Conservation (phyloP, 2,888 invertebrate genomes). For the Acleris sparsana region DNA sequence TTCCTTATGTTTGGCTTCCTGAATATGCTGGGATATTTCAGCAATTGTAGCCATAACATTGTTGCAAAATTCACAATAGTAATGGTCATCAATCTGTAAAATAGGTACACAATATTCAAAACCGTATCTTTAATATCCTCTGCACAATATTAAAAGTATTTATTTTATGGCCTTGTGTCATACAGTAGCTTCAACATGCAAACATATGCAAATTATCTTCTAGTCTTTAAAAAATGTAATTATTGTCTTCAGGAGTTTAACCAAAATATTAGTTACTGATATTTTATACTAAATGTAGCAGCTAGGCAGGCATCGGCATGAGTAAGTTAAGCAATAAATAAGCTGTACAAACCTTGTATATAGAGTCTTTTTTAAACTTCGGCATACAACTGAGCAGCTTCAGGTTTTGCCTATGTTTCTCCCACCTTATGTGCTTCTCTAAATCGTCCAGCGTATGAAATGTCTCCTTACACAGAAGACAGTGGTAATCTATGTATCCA, state of each 20-base stretch:
- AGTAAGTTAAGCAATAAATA: background rate
- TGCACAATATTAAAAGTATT: too few relatives aligned
- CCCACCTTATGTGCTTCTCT: slow-evolving; percentile 64
- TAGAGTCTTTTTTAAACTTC: slow-evolving; percentile 54
- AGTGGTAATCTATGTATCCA: slow-evolving; percentile 57
- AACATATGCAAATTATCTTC: background rate
- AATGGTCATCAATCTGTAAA: slow-evolving; percentile 54
- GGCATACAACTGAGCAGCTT: slow-evolving; percentile 47
- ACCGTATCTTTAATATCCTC: background rate
- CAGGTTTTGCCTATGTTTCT: slow-evolving; percentile 54
- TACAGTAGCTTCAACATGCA: too few relatives aligned
- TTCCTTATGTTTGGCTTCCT: slow-evolving; percentile 47
- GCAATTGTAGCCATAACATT: slow-evolving; percentile 39
- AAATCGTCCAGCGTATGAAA: slow-evolving; percentile 47
- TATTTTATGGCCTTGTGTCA: too few relatives aligned
- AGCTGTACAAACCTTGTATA: slow-evolving; percentile 55
- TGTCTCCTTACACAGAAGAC: slow-evolving; percentile 60
- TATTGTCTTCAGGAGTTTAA: too few relatives aligned
- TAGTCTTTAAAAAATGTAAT: background rate
- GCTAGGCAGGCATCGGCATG: too few relatives aligned
- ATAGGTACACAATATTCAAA: slow-evolving; percentile 1
- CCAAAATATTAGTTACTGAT: too few relatives aligned
- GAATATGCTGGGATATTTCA: slow-evolving; percentile 48
- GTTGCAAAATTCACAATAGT: slow-evolving; percentile 64
- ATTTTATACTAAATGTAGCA: too few relatives aligned